Percentiles rank a stretch among this genome's conserved stretches.
phyloP scores from a whole-genome alignment of 2,797 vertebrate species.

The Allobates femoralis region DNA sequence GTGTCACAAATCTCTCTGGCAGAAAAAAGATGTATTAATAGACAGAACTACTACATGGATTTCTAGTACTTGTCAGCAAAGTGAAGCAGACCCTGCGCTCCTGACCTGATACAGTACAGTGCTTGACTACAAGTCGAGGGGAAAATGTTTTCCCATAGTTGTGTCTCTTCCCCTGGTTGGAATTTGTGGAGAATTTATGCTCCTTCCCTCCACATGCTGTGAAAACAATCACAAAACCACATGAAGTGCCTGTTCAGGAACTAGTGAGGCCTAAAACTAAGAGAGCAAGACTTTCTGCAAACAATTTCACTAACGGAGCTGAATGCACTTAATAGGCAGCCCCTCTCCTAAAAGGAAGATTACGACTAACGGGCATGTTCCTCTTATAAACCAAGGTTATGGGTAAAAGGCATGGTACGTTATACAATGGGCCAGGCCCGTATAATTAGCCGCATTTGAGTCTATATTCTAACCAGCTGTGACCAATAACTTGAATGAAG shows the following conservation, averaged over 20 bases:
- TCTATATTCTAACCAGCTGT: not conserved
- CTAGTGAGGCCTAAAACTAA: slow-evolving; percentile 75
- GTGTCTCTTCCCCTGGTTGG: slow-evolving; percentile 69
- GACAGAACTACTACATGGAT: not conserved
- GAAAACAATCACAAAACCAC: slow-evolving; percentile 79
- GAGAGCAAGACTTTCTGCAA: slow-evolving; percentile 67
- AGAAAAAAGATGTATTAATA: slow-evolving; percentile 41
- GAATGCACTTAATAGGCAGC: not conserved
- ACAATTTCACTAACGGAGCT: slow-evolving; percentile 36
- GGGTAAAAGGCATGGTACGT: slow-evolving; percentile 15
- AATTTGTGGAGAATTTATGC: slow-evolving; percentile 77
- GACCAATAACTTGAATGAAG: not conserved
- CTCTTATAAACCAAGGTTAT: not conserved
- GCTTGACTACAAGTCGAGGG: slow-evolving; percentile 77
- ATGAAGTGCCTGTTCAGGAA: slow-evolving; percentile 74
- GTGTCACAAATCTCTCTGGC: slow-evolving; percentile 39
- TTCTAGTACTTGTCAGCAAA: slow-evolving; percentile 21
- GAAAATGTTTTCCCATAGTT: slow-evolving; percentile 70
- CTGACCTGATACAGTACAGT: slow-evolving; percentile 59
- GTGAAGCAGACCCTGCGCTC: slow-evolving; percentile 20
- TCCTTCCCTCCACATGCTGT: slow-evolving; percentile 71
- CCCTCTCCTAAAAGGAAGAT: slow-evolving; percentile 6
- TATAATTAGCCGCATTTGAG: not conserved
- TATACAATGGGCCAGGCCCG: not conserved
- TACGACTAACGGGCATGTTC: slow-evolving; percentile 1